These are phyloP conservation scores for Anagyrus pseudococci DNA, from an alignment of 2,888 invertebrate genomes.

Conservation along the genomic window DNA sequence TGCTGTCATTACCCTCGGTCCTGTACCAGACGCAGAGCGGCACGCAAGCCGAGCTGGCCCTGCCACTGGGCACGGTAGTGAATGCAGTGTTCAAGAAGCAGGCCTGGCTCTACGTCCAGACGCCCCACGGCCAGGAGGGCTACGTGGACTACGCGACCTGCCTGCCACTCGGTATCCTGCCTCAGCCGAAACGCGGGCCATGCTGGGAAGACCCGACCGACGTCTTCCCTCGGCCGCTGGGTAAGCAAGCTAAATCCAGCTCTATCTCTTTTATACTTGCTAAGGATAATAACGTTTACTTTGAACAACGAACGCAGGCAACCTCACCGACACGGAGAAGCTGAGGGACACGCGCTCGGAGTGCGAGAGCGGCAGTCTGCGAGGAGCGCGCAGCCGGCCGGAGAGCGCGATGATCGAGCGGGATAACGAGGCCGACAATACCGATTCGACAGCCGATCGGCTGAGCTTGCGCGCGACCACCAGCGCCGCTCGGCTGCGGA, in stretches of 20 bases:
- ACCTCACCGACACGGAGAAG: slow-evolving; percentile 82
- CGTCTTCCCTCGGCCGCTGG: slow-evolving; percentile 80
- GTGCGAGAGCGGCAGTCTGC: slow-evolving; percentile 53
- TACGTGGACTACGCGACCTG: slow-evolving; percentile 81
- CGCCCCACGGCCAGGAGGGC: slow-evolving; percentile 84
- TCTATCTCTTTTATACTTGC: not conserved
- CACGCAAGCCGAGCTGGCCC: slow-evolving; percentile 71
- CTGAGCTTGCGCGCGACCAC: slow-evolving; percentile 5
- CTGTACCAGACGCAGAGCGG: slow-evolving; percentile 79
- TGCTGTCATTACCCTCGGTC: slow-evolving; percentile 76
- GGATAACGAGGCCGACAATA: too few species aligned
- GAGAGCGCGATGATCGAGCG: too few species aligned
- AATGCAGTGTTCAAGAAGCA: slow-evolving; percentile 87
- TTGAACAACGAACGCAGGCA: slow-evolving; percentile 59
- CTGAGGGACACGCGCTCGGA: slow-evolving; percentile 72
- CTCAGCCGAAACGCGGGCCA: slow-evolving; percentile 69
- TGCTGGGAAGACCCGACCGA: slow-evolving; percentile 86
- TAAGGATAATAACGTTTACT: not conserved
- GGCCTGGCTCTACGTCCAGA: slow-evolving; percentile 85
- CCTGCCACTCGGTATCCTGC: slow-evolving; percentile 77
- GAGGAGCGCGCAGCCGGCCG: too few species aligned
- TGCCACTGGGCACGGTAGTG: slow-evolving; percentile 84
- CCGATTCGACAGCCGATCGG: slow-evolving; percentile 13
- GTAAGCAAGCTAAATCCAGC: slow-evolving; percentile 34
- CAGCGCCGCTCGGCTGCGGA: too few species aligned